Base-by-base conservation (phyloP, 2,888 invertebrate species). In the Lasioglossum calceatum region DNA sequence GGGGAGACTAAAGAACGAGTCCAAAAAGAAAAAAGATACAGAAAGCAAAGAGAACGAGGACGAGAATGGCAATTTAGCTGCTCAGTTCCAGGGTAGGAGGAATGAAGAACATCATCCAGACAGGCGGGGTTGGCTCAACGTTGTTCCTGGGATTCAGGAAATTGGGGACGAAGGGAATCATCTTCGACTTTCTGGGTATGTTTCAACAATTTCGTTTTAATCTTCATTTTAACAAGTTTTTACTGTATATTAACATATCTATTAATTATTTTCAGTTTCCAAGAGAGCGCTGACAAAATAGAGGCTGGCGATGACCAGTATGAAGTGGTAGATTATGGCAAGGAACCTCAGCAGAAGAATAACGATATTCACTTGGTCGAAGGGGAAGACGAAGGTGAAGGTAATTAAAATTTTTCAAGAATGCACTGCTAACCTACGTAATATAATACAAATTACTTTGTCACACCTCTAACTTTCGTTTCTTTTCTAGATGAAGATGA, bases 361-460 rank as follows among this genome's bases (percentile, higher is more conserved):
- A 92, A 93, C 50, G 93, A 93, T 82, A 81, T 93, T 54, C 93
- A 91, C 36, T 82, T 93, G 5, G 94, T 93, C 39, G 95, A 94
- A 67, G 94, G 91, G n/a, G 95, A 94, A 83, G 95, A 94, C 64
- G 95, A 94, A 79, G 93, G 93, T 2, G 95, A 95, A 93, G 95
- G 93, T 92, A 86, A 89, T 79, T 71, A 1, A n/a, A 32, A n/a
- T 32, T 10, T 39, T n/a, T 23, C 47, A 5, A 16, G 2, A n/a
- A 72, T 50, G 10, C 19, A 16, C 12, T 12, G 12, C 58, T n/a
- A n/a, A n/a, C n/a, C 1, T 58, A 58, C 4, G 4, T 12, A 58
- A 54, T 23, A 23, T 54, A 54, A 54, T 50, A 50, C 50, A 44
- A 14, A 19, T 32, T 54, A 27, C 12, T 32, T 67, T 50, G 12